phyloP scores from a whole-genome alignment of 2,888 invertebrate species.

The Acleris sparsana region DNA sequence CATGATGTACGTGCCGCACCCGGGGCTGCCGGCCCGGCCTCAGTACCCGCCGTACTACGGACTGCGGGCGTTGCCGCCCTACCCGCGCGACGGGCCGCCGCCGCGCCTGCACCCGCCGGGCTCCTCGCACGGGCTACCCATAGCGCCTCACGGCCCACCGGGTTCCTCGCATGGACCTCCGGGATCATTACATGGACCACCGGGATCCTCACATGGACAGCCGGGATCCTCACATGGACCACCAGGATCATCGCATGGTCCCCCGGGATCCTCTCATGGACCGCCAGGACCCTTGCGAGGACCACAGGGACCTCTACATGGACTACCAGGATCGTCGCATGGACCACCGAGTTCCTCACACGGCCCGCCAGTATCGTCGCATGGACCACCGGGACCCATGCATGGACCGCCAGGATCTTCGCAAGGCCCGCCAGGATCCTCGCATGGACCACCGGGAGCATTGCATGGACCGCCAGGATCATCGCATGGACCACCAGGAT shows the following conservation, averaged over 20 bases:
- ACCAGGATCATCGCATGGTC: not conserved
- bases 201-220: not conserved
- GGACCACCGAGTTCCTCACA: constrained; percentile 37
- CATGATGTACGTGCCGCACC: constrained; percentile 44
- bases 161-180: too few species aligned
- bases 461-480: constrained; percentile 2
- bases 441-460: not conserved
- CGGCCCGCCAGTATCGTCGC: constrained; percentile 3
- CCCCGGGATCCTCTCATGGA: not conserved
- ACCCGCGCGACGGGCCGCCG: constrained; percentile 20
- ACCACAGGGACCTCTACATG: constrained; percentile 21
- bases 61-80: constrained; percentile 43
- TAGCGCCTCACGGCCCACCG: not conserved
- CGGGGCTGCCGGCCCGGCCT: constrained; percentile 40
- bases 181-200: constrained; percentile 11
- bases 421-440: constrained; percentile 33
- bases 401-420: constrained; percentile 38
- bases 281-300: constrained; percentile 16
- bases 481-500: constrained; percentile 12
- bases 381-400: constrained; percentile 37
- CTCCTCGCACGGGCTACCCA: constrained; percentile 1
- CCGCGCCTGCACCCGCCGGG: not conserved
- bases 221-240: constrained; percentile 2
- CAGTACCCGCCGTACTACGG: constrained; percentile 64
- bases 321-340: constrained; percentile 31